Conservation (phyloP, 2,797 vertebrate genomes). For the Sebastes steindachneri region DNA sequence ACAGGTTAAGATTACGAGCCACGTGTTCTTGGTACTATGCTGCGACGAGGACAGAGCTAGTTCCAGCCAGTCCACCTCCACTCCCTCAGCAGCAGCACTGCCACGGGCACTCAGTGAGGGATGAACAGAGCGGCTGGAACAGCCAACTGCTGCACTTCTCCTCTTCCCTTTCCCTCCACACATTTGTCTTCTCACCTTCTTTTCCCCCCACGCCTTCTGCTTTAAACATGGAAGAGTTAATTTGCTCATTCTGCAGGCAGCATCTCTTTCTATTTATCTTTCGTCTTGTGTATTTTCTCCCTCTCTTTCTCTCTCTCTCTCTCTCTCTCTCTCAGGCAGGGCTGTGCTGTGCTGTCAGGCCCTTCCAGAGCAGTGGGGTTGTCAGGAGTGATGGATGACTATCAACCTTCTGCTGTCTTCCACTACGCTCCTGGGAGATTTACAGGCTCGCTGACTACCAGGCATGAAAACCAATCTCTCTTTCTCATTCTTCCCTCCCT, state of each 20-base stretch:
- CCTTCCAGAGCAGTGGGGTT: conserved; percentile 91
- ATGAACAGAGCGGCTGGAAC: conserved; percentile 56
- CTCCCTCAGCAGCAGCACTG: conserved; percentile 49
- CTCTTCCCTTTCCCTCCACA: conserved; percentile 33
- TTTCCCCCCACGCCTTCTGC: conserved; percentile 57
- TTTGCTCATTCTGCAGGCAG: conserved; percentile 87
- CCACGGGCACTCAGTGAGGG: conserved; percentile 52
- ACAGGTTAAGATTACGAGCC: neutral
- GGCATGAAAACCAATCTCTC: conserved; percentile 91
- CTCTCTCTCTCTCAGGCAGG: conserved; percentile 46
- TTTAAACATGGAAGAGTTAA: conserved; percentile 90
- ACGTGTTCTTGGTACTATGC: conserved; percentile 4
- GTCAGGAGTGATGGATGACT: conserved; percentile 97
- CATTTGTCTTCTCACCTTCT: conserved; percentile 61
- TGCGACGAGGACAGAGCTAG: conserved; percentile 23
- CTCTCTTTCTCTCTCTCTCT: conserved; percentile 33
- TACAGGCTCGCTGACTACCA: conserved; percentile 90
- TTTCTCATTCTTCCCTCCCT: conserved; percentile 82
- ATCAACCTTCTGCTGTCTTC: conserved; percentile 96
- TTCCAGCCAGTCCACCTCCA: conserved; percentile 49
- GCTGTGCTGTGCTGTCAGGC: conserved; percentile 84
- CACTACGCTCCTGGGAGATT: conserved; percentile 92
- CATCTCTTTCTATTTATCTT: conserved; percentile 89
- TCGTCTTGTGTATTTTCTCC: conserved; percentile 54
- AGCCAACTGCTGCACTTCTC: conserved; percentile 58